Evolutionary conservation across 2,113 vertebrate genomes (phyloP), one percentile per base, ranked within the genome.

Genomic region (Sapajus apella): DNA sequence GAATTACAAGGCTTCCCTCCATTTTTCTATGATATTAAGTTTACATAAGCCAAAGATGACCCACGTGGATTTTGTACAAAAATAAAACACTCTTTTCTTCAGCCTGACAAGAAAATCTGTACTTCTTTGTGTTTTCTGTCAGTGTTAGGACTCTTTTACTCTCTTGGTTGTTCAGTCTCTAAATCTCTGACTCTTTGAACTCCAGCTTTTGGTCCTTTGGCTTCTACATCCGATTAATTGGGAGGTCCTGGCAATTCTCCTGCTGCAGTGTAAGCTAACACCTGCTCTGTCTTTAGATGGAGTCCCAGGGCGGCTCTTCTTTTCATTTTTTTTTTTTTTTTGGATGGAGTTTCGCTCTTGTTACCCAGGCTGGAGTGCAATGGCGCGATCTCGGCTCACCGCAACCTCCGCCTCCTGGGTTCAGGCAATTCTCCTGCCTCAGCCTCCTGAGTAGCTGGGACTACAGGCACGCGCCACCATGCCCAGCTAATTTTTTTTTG

Each of bases 11-110:
- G 64, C 27, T 95, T 90, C 13, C 2, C 55, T 87, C 25, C 30
- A 79, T 66, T 91, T 97, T 94, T 58, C 64, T 55, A 52, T 75
- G 55, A 83, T 72, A 52, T 75, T 55, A 83, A 83, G 40, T 56
- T 90, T 64, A 75, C 25, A 10, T 30, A 47, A 82, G 61, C 58
- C 25, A 68, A 83, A 94, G 52, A 84, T 76, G 89, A 77, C 20
- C 23, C 3, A 64, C 52, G 21, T 58, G 8, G 80, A 73, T 85
- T 91, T 40, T 37, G 10, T 47, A 25, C n/a, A 32, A 81, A 77
- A 90, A 84, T 45, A 50, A 47, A 82, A 50, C 37, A 52, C 50
- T 77, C 80, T 87, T 80, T 25, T 23, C 47, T n/a, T 93, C 21
- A 66, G 37, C 14, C 25, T 61, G 94, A 79, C 18, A 43, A 73